A percentile compares a stretch with the other conserved stretches of the same genome.
Conservation (phyloP, 92 coral and sea anemone species). For the Phenganax stokvisi region DNA sequence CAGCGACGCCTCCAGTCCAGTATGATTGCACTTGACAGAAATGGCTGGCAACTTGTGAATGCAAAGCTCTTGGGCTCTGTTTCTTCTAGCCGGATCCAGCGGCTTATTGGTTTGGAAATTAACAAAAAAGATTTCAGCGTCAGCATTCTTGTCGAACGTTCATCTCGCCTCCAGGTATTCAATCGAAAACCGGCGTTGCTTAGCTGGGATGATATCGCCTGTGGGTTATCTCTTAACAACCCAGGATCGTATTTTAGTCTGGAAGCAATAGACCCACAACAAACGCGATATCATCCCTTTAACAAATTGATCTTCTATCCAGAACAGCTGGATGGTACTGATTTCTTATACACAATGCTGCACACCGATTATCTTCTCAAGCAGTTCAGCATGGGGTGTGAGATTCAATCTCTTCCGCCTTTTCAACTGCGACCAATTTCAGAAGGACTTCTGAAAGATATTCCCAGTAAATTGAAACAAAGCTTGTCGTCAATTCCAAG, state of each 20-base stretch:
- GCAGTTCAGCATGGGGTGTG: slow-evolving; percentile 47
- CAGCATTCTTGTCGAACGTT: slow-evolving; percentile 2
- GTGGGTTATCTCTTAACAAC: slow-evolving; percentile 24
- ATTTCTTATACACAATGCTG: slow-evolving; percentile 34
- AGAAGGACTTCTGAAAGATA: slow-evolving; percentile 30
- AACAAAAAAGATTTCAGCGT: slow-evolving; percentile 31
- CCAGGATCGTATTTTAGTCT: slow-evolving; percentile 43
- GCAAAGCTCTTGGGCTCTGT: slow-evolving; percentile 32
- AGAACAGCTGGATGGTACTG: slow-evolving; percentile 36
- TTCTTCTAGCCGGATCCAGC: slow-evolving; percentile 41
- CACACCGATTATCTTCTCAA: slow-evolving; percentile 51
- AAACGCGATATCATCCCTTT: slow-evolving; percentile 41
- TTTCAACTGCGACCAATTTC: slow-evolving; percentile 36
- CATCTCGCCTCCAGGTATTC: not conserved
- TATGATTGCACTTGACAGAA: slow-evolving; percentile 30
- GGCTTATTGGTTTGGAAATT: slow-evolving; percentile 40
- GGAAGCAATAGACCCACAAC: slow-evolving; percentile 37
- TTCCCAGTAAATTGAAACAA: slow-evolving; percentile 28
- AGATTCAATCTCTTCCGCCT: slow-evolving; percentile 38
- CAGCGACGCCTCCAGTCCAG: slow-evolving; percentile 38
- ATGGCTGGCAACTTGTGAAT: slow-evolving; percentile 26
- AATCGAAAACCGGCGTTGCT: slow-evolving; percentile 28
- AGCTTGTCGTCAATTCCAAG: slow-evolving; percentile 35
- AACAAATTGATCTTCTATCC: slow-evolving; percentile 31
- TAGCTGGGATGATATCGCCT: slow-evolving; percentile 49